Percentiles rank a stretch among this genome's conserved stretches.
These are phyloP conservation scores for Diglossa cyanea DNA, from an alignment of 2,797 vertebrate species.

Conservation along the genomic window DNA sequence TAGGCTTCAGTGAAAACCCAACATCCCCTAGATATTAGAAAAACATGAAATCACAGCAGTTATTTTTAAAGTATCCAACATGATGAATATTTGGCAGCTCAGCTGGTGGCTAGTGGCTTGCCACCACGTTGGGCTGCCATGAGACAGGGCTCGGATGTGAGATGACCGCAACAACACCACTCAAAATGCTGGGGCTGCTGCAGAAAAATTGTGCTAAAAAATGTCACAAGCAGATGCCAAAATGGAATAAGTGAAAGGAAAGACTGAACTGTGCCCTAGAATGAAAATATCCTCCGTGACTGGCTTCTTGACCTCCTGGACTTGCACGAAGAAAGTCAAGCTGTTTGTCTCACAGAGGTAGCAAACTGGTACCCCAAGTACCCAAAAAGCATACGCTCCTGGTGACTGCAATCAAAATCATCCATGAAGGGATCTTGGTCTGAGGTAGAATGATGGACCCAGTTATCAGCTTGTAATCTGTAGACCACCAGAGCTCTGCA, in stretches of 20 bases:
- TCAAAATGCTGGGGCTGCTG: background rate
- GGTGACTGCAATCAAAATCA: background rate
- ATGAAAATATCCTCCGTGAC: background rate
- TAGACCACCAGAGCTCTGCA: background rate
- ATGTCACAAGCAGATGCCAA: background rate
- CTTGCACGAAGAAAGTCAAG: background rate
- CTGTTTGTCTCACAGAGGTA: background rate
- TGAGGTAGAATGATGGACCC: background rate
- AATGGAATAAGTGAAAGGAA: background rate
- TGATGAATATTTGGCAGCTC: slow-evolving; percentile 44
- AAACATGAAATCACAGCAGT: slow-evolving; percentile 53
- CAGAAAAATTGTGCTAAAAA: slow-evolving; percentile 5
- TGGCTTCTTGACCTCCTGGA: background rate
- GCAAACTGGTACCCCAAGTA: background rate
- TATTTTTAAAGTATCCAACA: slow-evolving; percentile 59
- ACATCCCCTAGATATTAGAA: slow-evolving; percentile 57
- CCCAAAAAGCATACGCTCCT: background rate
- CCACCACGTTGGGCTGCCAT: background rate
- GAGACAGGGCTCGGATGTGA: background rate
- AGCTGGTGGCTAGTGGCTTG: slow-evolving; percentile 25
- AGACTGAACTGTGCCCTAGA: background rate
- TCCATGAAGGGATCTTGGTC: background rate
- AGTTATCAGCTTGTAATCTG: background rate
- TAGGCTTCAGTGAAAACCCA: slow-evolving; percentile 59
- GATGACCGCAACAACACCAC: slow-evolving; percentile 32